Evolutionary conservation across 2,113 vertebrate genomes (phyloP).

Genomic region (Erythrolamprus reginae): DNA sequence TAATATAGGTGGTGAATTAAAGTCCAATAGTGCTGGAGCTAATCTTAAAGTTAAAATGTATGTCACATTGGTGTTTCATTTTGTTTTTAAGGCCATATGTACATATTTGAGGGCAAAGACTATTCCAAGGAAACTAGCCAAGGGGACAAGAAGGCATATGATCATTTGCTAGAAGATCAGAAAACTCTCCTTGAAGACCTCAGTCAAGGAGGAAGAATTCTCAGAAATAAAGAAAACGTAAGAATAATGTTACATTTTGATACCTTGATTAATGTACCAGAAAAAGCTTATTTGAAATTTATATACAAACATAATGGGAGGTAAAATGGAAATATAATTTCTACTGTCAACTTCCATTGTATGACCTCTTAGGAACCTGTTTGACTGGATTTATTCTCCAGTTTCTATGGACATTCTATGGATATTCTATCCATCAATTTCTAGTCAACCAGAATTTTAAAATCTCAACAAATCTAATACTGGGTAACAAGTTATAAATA

Average conservation of each 20-base stretch:
- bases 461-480: background rate
- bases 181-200: slow-evolving; percentile 59
- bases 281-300: background rate
- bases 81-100: slow-evolving; percentile 80
- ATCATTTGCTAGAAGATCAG: slow-evolving; percentile 76
- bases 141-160: slow-evolving; percentile 79
- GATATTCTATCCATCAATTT: background rate
- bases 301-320: background rate
- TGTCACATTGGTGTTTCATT: background rate
- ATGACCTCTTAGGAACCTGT: background rate
- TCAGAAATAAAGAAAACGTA: slow-evolving; percentile 79
- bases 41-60: background rate
- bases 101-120: slow-evolving; percentile 89
- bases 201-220: slow-evolving; percentile 69
- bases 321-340: background rate
- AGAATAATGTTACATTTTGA: slow-evolving; percentile 27
- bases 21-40: background rate
- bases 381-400: background rate
- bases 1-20: background rate
- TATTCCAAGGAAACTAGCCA: slow-evolving; percentile 84
- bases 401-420: background rate
- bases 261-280: background rate
- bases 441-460: background rate
- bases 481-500: background rate
- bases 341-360: background rate